Evolutionary conservation across 2,888 invertebrate genomes (phyloP), one percentile per base, ranked within the genome.

Genomic region (Catocala sponsa): DNA sequence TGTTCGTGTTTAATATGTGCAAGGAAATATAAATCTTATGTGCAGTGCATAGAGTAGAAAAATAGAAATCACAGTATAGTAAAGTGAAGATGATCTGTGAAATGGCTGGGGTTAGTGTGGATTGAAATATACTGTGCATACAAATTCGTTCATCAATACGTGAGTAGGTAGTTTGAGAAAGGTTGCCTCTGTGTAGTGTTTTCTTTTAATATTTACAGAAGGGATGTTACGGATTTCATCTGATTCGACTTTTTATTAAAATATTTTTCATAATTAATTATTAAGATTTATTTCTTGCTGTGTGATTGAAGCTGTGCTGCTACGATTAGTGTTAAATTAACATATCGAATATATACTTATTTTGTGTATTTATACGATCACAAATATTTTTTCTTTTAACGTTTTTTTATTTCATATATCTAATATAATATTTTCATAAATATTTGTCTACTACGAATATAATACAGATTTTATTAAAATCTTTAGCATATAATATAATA

Each of bases 41-140:
- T 93, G 93, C 93, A 88, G 93, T 93, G 93, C 93, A 90, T 84
- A 92, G 83, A 92, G 86, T 90, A 82, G 88, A 91, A 89, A 91
- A 86, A 86, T 83, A 84, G 75, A 84, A 84, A 80, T 81, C 73
- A 78, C 82, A 77, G 79, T 85, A 74, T 78, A 79, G 76, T 78
- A 74, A 76, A 81, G 76, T 81, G 84, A 85, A 86, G 83, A 91
- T 91, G 91, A 85, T 83, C 79, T 79, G 86, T 90, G 90, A 85
- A 69, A 67, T 79, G 80, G 79, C 75, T 72, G 66, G 80, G 76
- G 74, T 76, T 68, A 78, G 65, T 67, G 69, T 70, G 68, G 54
- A 70, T 75, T 73, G 74, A 79, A 71, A 72, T 68, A 70, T 65
- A 76, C 68, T 72, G 85, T 89, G 88, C 86, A 84, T 73, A 82